Conservation (phyloP, 2,888 invertebrate species). For the Heliconius ethilla region DNA sequence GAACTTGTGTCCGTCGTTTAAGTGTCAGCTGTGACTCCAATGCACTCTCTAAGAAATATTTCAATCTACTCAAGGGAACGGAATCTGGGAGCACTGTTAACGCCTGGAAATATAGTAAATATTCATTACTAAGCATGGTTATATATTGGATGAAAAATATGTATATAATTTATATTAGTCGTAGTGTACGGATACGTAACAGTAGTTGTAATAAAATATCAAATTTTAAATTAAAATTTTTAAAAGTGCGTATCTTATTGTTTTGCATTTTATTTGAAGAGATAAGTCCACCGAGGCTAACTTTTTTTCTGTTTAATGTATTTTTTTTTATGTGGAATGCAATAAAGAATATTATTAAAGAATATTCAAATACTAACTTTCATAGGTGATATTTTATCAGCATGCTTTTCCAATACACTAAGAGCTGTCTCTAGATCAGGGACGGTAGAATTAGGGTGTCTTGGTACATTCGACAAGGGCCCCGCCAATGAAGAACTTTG, state of each 20-base stretch:
- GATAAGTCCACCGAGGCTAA: too few relatives aligned
- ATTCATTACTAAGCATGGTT: too few relatives aligned
- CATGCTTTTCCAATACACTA: conserved; percentile 90
- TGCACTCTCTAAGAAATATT: conserved; percentile 90
- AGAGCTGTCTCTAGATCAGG: conserved; percentile 92
- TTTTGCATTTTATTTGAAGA: too few relatives aligned
- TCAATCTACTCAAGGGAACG: conserved; percentile 88
- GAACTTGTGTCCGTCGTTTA: conserved; percentile 88
- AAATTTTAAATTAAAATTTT: too few relatives aligned
- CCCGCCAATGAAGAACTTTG: conserved; percentile 62
- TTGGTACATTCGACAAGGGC: conserved; percentile 71
- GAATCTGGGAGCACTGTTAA: conserved; percentile 90
- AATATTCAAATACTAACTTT: conserved; percentile 77
- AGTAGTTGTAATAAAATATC: too few relatives aligned
- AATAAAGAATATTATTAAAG: too few relatives aligned
- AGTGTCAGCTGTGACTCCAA: conserved; percentile 88
- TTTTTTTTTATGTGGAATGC: too few relatives aligned
- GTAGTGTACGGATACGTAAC: too few relatives aligned
- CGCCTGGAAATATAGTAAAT: conserved; percentile 69
- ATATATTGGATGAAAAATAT: too few relatives aligned
- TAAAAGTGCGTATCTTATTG: too few relatives aligned
- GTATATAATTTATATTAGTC: too few relatives aligned
- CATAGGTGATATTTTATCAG: conserved; percentile 91
- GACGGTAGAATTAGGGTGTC: conserved; percentile 83
- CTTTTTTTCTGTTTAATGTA: too few relatives aligned